Evolutionary conservation across 2,113 vertebrate genomes (phyloP).

Genomic region (Festucalex cinctus): DNA sequence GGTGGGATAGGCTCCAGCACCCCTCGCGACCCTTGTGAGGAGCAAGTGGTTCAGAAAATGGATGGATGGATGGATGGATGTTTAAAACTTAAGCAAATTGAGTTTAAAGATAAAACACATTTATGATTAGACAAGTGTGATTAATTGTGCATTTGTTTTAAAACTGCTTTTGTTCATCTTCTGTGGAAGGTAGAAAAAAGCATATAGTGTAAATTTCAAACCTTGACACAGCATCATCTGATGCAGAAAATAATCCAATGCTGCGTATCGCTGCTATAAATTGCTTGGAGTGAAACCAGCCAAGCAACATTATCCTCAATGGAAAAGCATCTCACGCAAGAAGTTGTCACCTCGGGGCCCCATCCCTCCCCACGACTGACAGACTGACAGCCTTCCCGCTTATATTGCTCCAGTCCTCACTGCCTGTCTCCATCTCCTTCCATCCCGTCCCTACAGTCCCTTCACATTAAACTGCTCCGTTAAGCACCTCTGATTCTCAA

Average conservation of each 20-base stretch:
- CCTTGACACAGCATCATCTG: conserved; percentile 45
- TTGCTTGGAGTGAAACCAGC: conserved; percentile 63
- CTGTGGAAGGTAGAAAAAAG: conserved; percentile 33
- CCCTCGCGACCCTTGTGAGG: too few species aligned
- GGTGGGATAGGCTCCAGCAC: too few species aligned
- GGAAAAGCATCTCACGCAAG: conserved; percentile 68
- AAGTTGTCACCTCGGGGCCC: conserved; percentile 69
- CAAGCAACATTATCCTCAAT: conserved; percentile 64
- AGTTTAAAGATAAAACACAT: too few species aligned
- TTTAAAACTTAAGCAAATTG: too few species aligned
- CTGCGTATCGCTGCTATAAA: conserved; percentile 59
- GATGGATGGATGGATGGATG: too few species aligned
- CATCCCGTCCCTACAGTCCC: conserved; percentile 36
- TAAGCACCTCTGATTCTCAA: conserved; percentile 64
- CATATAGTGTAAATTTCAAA: conserved; percentile 33
- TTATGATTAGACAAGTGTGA: not conserved
- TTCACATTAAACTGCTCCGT: conserved; percentile 56
- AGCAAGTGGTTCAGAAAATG: too few species aligned
- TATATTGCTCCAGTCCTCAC: conserved; percentile 19
- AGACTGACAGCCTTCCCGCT: conserved; percentile 60
- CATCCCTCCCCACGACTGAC: conserved; percentile 55
- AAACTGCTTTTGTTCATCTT: conserved; percentile 8
- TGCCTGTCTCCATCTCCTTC: conserved; percentile 33
- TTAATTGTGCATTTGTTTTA: not conserved
- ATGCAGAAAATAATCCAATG: conserved; percentile 50